Evolutionary conservation across 2,113 vertebrate genomes (phyloP), one percentile per base, ranked within the genome.

Genomic region (Crotophaga sulcirostris): DNA sequence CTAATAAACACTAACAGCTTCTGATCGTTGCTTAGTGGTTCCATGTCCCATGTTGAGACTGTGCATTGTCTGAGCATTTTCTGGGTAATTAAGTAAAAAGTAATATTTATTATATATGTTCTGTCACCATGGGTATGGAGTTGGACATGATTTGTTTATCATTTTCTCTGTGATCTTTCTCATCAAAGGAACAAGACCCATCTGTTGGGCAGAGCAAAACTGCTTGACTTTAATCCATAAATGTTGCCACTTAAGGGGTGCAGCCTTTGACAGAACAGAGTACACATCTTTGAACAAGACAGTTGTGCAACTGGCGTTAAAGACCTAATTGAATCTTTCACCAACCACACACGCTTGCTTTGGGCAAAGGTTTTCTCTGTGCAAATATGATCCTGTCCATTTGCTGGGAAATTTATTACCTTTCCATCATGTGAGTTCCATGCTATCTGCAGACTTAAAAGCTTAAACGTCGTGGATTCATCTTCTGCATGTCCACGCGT

Each of bases 281-380:
- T 40, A 54, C 76, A 40, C 70, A 63, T 6, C 88, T 93, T 80
- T 62, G 77, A 89, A 80, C 58, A 49, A 72, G 74, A 25, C 77
- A 73, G 77, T 93, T 84, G 91, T 84, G 88, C 59, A 89, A 91
- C 80, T 67, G 88, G 62, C 49, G 38, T 62, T 83, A 83, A 85
- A 79, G 3, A 34, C 72, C 72, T 79, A 33, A 72, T 58, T 76
- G 88, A 67, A 89, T 89, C 90, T 67, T n/a, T 28, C 67, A 10
- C 77, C 20, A 85, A 76, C 62, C 67, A 70, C 58, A 21, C 78
- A 6, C 5, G 0, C 78, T 56, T 15, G 62, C 69, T 70, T 74
- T 44, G 91, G 92, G 92, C 89, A 90, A 85, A 94, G 91, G 86
- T 92, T 95, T 90, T 74, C 83, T 58, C 92, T 90, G 87, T 52